These are phyloP conservation scores for Pygoscelis antarcticus DNA, from an alignment of 2,113 vertebrate genomes.

Conservation along the genomic window DNA sequence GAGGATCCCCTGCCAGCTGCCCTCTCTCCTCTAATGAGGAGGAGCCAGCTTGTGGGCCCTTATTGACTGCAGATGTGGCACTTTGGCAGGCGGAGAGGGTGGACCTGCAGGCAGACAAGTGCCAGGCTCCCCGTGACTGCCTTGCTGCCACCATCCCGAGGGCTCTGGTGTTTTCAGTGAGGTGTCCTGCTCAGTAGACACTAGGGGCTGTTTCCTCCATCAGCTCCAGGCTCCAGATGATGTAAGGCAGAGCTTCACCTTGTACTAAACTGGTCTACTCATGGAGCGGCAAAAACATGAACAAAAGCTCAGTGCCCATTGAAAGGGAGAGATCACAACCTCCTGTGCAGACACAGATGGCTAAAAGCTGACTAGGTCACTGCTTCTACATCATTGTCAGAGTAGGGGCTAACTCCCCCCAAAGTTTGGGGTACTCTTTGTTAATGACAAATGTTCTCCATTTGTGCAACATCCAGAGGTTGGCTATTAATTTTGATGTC, in stretches of 20 bases:
- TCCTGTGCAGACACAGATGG: conserved; percentile 33
- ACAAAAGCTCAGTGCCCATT: not conserved
- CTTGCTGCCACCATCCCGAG: not conserved
- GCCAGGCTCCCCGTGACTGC: conserved; percentile 34
- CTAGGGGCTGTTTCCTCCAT: conserved; percentile 14
- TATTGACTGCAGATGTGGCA: conserved; percentile 68
- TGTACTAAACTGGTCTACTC: not conserved
- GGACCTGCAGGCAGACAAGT: conserved; percentile 60
- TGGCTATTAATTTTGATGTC: conserved; percentile 25
- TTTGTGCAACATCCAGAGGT: conserved; percentile 17
- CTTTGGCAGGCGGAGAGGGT: conserved; percentile 62
- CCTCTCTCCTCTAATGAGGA: conserved; percentile 68
- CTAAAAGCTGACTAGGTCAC: not conserved
- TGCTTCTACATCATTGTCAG: conserved; percentile 3
- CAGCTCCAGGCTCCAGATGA: conserved; percentile 45
- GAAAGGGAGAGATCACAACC: not conserved
- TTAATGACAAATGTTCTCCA: not conserved
- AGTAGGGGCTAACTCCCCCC: not conserved
- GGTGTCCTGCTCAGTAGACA: not conserved
- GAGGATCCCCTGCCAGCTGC: conserved; percentile 67
- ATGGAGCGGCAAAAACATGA: not conserved
- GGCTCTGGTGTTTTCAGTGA: conserved; percentile 26
- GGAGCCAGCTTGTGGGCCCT: conserved; percentile 65
- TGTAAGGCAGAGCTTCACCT: conserved; percentile 28
- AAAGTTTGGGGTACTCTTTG: conserved; percentile 7